Percentiles rank a stretch among this genome's conserved stretches.
Conservation (phyloP, 2,113 vertebrate species). For the Upupa epops region DNA sequence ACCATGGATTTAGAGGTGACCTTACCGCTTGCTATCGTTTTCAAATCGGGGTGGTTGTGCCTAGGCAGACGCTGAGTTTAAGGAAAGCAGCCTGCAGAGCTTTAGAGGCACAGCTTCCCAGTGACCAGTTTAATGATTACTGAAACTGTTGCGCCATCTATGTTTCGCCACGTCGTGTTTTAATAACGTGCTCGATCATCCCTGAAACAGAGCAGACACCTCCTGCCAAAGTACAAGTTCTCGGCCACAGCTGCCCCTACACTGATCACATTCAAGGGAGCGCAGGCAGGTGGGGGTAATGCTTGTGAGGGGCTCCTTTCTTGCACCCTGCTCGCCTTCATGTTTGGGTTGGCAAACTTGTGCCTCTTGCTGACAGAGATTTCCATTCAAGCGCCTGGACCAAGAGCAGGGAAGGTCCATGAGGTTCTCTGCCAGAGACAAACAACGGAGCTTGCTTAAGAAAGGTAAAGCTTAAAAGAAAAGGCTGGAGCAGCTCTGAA, state of each 20-base stretch:
- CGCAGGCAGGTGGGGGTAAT: fast-evolving
- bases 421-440: not conserved
- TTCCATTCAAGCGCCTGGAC: not conserved
- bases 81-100: not conserved
- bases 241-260: not conserved
- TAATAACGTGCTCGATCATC: not conserved
- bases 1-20: not conserved
- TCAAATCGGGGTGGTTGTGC: fast-evolving
- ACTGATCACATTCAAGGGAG: fast-evolving
- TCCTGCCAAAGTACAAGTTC: not conserved
- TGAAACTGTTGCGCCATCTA: conserved; percentile 29
- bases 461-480: not conserved
- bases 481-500: not conserved
- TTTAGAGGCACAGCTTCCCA: not conserved
- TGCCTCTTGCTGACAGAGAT: fast-evolving
- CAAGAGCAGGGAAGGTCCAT: not conserved
- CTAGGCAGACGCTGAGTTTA: fast-evolving
- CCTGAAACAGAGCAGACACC: fast-evolving
- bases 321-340: not conserved
- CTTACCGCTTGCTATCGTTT: not conserved
- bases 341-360: fast-evolving
- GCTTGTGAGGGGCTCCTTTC: not conserved
- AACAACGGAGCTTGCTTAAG: fast-evolving
- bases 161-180: not conserved
- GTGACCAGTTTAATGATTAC: not conserved